Evolutionary conservation across 2,888 invertebrate species (phyloP).

Genomic region (Apamea monoglypha): DNA sequence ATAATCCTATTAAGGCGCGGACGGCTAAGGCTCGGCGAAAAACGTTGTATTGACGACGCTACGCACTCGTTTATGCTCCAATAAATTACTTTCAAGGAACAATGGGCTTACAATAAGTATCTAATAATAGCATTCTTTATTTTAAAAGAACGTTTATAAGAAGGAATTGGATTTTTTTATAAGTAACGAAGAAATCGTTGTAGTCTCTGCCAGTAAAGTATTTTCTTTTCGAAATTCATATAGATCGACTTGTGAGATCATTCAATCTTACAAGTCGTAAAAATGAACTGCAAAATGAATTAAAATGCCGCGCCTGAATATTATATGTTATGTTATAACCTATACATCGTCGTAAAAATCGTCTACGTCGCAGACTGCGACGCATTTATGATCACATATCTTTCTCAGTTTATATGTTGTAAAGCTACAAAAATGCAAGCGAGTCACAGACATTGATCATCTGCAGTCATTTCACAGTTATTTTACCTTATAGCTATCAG

Average conservation of each 20-base stretch:
- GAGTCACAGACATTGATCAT: background rate
- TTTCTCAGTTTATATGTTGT: background rate
- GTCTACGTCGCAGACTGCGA: slow-evolving; percentile 18
- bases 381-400: slow-evolving; percentile 14
- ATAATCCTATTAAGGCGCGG: slow-evolving; percentile 58
- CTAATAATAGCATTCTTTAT: background rate
- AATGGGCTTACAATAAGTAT: slow-evolving; percentile 23
- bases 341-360: slow-evolving; percentile 28
- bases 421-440: background rate
- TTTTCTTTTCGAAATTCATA: background rate
- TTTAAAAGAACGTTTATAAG: background rate
- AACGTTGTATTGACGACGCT: slow-evolving; percentile 10
- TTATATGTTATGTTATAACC: slow-evolving; percentile 6
- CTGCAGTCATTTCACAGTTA: background rate
- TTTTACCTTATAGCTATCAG: background rate
- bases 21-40: slow-evolving; percentile 16
- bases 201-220: too few species aligned
- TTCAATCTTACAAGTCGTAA: slow-evolving; percentile 16
- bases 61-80: background rate
- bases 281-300: slow-evolving; percentile 26
- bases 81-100: slow-evolving; percentile 24
- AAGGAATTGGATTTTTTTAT: background rate
- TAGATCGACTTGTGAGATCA: background rate
- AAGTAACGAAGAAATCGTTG: background rate
- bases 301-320: slow-evolving; percentile 11